These are phyloP conservation scores for Potamarius usumacintae DNA, from an alignment of 2,113 vertebrate genomes.

Conservation along the genomic window DNA sequence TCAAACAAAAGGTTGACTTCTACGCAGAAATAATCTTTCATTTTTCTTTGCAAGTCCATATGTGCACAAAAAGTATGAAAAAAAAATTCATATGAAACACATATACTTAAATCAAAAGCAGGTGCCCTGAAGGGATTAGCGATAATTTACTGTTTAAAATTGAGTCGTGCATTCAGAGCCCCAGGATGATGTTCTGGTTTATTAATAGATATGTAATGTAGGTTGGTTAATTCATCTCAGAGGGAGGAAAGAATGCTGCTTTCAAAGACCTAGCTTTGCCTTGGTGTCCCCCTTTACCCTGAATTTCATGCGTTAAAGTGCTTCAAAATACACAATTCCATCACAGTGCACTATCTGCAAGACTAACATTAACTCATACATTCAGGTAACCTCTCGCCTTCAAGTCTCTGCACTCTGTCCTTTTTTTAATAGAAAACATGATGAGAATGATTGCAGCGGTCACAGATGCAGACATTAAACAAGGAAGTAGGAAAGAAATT, in stretches of 20 bases:
- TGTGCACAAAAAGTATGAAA: neutral
- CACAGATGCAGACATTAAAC: neutral
- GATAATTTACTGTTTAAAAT: slow-evolving; percentile 43
- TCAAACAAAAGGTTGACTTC: neutral
- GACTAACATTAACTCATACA: neutral
- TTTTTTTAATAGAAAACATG: neutral
- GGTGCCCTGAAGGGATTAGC: slow-evolving; percentile 4
- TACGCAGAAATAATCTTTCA: neutral
- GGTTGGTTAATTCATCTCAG: slow-evolving; percentile 45
- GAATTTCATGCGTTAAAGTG: slow-evolving; percentile 11
- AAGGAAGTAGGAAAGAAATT: neutral
- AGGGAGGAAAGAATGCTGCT: slow-evolving; percentile 23
- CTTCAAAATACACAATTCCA: slow-evolving; percentile 1
- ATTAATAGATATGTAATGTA: slow-evolving; percentile 54
- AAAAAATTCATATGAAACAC: neutral
- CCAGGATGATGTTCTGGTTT: slow-evolving; percentile 38
- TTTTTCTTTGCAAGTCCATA: neutral
- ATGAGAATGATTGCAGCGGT: neutral
- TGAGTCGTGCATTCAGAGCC: slow-evolving; percentile 32
- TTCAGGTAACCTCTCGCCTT: neutral
- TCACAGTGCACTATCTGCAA: neutral
- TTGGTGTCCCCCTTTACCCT: neutral
- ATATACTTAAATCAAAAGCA: slow-evolving; percentile 30
- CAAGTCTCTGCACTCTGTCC: neutral
- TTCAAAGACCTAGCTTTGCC: slow-evolving; percentile 20